phyloP scores from a whole-genome alignment of 2,113 vertebrate genomes.

The Pluvianellus socialis region DNA sequence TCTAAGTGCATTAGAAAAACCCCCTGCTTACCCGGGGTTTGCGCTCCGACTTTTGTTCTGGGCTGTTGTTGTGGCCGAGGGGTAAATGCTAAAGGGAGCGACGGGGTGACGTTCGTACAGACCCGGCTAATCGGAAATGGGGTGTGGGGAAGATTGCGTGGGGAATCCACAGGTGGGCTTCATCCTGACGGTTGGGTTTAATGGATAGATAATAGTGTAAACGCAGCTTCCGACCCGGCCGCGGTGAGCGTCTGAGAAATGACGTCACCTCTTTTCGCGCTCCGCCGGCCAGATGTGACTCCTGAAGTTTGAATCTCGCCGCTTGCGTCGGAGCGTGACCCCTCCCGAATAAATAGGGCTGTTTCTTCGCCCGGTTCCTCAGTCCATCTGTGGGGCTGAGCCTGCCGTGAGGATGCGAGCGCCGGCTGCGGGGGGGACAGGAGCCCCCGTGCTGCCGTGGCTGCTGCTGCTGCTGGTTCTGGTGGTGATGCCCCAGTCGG shows the following conservation, averaged over 20 bases:
- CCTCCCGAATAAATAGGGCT: background rate
- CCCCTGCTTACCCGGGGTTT: background rate
- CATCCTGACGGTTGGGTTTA: accelerated
- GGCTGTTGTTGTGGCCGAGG: background rate
- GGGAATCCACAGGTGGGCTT: accelerated
- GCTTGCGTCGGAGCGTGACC: background rate
- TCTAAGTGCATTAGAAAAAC: background rate
- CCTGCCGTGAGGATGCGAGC: background rate
- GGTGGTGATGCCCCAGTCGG: background rate
- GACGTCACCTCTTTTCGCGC: background rate
- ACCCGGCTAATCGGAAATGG: background rate
- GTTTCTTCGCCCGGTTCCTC: accelerated
- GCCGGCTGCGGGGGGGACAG: accelerated
- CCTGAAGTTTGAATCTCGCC: background rate
- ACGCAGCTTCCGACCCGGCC: background rate
- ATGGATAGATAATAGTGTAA: background rate
- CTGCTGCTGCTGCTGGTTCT: slow-evolving; percentile 6
- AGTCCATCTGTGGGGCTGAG: accelerated
- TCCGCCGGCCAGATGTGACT: background rate
- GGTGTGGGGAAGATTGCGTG: accelerated
- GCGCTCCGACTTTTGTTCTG: background rate
- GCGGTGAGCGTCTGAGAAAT: background rate
- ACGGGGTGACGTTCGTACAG: background rate
- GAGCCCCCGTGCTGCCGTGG: background rate
- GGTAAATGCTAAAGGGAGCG: background rate